Conservation (phyloP, 2,797 vertebrate genomes). For the Craterocephalus amniculus region DNA sequence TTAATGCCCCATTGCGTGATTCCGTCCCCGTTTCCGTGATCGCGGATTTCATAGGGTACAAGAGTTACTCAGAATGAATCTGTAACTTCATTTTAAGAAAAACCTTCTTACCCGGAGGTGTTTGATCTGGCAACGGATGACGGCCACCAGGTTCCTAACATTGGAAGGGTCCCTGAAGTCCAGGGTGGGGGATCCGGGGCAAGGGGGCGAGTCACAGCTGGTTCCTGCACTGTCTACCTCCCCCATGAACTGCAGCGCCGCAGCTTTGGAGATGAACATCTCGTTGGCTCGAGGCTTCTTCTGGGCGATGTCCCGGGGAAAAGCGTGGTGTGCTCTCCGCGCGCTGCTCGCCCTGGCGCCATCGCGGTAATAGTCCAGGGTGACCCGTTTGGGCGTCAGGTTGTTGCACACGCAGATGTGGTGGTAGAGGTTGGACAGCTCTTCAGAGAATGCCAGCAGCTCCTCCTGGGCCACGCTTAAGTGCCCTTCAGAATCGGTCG, state of each 20-base stretch:
- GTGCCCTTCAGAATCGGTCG: slow-evolving; percentile 84
- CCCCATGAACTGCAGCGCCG: slow-evolving; percentile 72
- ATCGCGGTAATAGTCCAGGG: slow-evolving; percentile 87
- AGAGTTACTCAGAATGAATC: neutral
- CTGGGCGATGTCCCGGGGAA: slow-evolving; percentile 63
- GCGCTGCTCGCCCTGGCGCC: slow-evolving; percentile 68
- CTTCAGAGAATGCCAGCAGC: slow-evolving; percentile 87
- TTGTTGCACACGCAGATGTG: slow-evolving; percentile 89
- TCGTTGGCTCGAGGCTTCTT: slow-evolving; percentile 80
- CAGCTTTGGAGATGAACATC: slow-evolving; percentile 77
- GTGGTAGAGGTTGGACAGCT: slow-evolving; percentile 88
- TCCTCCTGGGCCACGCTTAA: slow-evolving; percentile 87
- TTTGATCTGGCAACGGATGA: slow-evolving; percentile 89
- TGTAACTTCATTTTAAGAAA: neutral
- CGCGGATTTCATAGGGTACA: too few relatives aligned
- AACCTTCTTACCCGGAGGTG: slow-evolving; percentile 82
- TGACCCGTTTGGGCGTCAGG: slow-evolving; percentile 87
- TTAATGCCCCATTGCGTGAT: too few relatives aligned
- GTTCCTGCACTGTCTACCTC: slow-evolving; percentile 75
- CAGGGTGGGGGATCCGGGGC: slow-evolving; percentile 85
- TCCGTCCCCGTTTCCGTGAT: too few relatives aligned
- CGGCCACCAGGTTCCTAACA: slow-evolving; percentile 83
- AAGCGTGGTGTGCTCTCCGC: slow-evolving; percentile 60
- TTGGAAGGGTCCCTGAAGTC: slow-evolving; percentile 87
- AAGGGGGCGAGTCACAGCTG: slow-evolving; percentile 74